Evolutionary conservation across 1,140 invertebrate species (phyloP), one percentile per base, ranked within the genome.

Genomic region (Zophobas atratus): DNA sequence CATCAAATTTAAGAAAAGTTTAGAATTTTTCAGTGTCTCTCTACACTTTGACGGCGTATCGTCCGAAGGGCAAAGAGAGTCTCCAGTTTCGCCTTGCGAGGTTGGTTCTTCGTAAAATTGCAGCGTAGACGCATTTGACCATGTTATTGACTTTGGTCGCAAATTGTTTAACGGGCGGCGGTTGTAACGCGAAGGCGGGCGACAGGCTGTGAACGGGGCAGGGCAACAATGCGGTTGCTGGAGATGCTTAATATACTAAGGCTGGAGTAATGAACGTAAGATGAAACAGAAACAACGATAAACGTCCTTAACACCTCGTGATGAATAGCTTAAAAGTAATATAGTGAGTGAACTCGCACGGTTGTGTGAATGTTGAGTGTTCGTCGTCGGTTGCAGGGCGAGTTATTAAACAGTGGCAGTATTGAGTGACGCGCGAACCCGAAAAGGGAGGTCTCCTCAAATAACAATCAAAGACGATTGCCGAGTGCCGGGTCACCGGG

Each of bases 201-300:
- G 70, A 73, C 70, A 73, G 78, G 67, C 75, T 39, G 78, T 48
- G 35, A 55, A 63, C 41, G 53, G 76, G 76, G 76, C 53, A 70
- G 32, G 70, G 77, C 70, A 82, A 82, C 82, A 82, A 81, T 83
- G 82, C 78, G 82, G 82, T 82, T 76, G 78, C 70, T 72, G 46
- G 82, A 82, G 78, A 81, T 82, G 76, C 82, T 83, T 83, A 83
- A 83, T 83, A 83, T 83, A 83, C 82, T 81, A 56, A 80, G 78
- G 81, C 63, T 73, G 53, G 76, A 80, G 79, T 83, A 83, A 83
- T 83, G 81, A 83, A 83, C 81, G 70, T 83, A 82, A 83, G 82
- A 83, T 83, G 82, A 83, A 83, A 83, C 81, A 83, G 82, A 83
- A 83, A 82, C 82, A 82, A 82, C 82, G 81, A 83, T 83, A 83